A percentile compares a stretch with the other conserved stretches of the same genome.
These are phyloP conservation scores for Julus scandinavius DNA, from an alignment of 2,888 invertebrate genomes.

Conservation along the genomic window DNA sequence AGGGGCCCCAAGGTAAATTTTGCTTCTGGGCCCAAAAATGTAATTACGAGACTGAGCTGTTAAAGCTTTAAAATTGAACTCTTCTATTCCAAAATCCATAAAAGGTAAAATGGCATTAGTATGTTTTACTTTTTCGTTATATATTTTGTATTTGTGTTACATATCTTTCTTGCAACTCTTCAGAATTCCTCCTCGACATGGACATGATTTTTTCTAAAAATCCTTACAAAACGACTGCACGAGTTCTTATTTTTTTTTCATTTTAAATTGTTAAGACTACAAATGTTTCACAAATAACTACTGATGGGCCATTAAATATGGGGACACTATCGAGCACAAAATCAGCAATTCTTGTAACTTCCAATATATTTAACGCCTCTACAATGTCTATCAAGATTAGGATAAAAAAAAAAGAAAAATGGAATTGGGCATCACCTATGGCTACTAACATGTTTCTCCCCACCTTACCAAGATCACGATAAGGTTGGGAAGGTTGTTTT, in stretches of 20 bases:
- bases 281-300: background rate
- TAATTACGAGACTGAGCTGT: too few species aligned
- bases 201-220: background rate
- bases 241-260: background rate
- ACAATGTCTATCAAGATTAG: background rate
- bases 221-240: background rate
- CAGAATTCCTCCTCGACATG: too few species aligned
- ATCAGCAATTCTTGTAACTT: constrained; percentile 30
- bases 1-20: too few species aligned
- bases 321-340: background rate
- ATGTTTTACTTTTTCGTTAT: too few species aligned
- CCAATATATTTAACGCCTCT: constrained; percentile 16
- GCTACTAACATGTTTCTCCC: background rate
- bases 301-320: background rate
- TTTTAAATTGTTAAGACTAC: background rate
- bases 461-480: background rate
- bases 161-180: too few species aligned
- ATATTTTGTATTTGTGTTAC: too few species aligned
- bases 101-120: too few species aligned
- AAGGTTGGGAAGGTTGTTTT: background rate
- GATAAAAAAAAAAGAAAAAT: background rate
- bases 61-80: too few species aligned
- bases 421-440: background rate
- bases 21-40: too few species aligned
- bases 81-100: too few species aligned